Evolutionary conservation across 2,888 invertebrate genomes (phyloP), one percentile per base, ranked within the genome.

Genomic region (Mythimna albipuncta): DNA sequence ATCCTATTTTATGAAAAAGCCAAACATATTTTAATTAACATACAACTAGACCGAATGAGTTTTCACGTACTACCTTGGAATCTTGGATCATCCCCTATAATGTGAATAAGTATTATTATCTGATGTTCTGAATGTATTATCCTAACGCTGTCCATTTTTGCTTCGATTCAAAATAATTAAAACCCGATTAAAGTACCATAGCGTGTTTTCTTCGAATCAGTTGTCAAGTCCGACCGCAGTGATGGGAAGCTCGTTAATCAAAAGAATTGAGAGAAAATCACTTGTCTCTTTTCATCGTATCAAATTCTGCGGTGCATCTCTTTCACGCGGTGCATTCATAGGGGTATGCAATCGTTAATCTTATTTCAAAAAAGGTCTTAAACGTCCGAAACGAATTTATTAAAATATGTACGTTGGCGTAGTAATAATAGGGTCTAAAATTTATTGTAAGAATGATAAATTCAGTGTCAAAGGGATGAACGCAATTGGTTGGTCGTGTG

Each of bases 201-300:
- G 44, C 21, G n/a, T 81, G 77, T 79, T 86, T 82, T 83, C 7
- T 13, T 13, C 6, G 13, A 0, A 19, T 16, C 2, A 5, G 13
- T 16, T 16, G 47, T 19, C 16, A 16, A 6, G 13, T 71, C 72
- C 83, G 84, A 78, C 16, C 52, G 9, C n/a, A 44, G 64, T 44
- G 77, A 64, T 69, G 57, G 63, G 69, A 62, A 71, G 76, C 54
- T 85, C 84, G 83, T 88, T 83, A 85, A 82, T 88, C 85, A 89
- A 84, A 86, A 69, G 72, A 72, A 50, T 61, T 77, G 63, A 52
- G 58, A 75, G 58, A 76, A 75, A 11, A 68, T 69, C 19, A 64
- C 5, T 38, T 63, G 38, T 88, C 88, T 78, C 84, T 74, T 72
- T 90, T 77, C 21, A 41, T 66, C 81, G 10, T 55, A 67, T 6